Percentiles rank a stretch among this genome's conserved stretches.
Evolutionary conservation across 2,888 invertebrate genomes (phyloP).

Genomic region (Neocrepidodera transversa): DNA sequence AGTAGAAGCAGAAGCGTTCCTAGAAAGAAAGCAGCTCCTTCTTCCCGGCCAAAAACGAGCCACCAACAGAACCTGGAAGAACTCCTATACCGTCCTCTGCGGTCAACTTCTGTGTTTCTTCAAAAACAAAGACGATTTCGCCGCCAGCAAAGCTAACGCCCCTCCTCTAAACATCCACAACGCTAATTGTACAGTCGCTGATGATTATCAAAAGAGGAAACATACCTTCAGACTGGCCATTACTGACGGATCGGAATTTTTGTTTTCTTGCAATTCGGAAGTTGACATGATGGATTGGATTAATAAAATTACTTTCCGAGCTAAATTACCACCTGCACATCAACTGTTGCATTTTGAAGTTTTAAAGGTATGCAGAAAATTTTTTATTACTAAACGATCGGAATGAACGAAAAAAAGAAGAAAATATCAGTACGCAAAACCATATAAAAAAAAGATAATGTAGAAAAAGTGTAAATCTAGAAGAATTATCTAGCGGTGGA

Average conservation of each 20-base stretch:
- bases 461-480: too few relatives aligned
- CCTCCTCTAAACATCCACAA: constrained; percentile 83
- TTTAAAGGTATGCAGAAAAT: constrained; percentile 56
- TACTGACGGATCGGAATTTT: constrained; percentile 91
- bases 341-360: constrained; percentile 85
- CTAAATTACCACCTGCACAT: constrained; percentile 86
- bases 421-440: too few relatives aligned
- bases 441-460: too few relatives aligned
- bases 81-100: constrained; percentile 92
- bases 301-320: constrained; percentile 92
- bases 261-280: constrained; percentile 80
- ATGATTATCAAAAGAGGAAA: constrained; percentile 95
- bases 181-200: constrained; percentile 84
- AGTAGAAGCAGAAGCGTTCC: constrained; percentile 86
- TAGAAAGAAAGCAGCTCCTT: constrained; percentile 95
- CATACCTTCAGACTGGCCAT: constrained; percentile 88
- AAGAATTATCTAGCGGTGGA: too few relatives aligned
- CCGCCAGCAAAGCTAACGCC: constrained; percentile 85
- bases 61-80: constrained; percentile 94
- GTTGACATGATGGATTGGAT: constrained; percentile 89
- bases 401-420: too few relatives aligned
- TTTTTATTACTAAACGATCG: too few relatives aligned
- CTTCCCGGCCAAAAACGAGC: constrained; percentile 94
- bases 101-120: constrained; percentile 98
- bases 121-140: constrained; percentile 91